Base-by-base conservation (phyloP, 2,113 vertebrate genomes). In the Xiphophorus hellerii region DNA sequence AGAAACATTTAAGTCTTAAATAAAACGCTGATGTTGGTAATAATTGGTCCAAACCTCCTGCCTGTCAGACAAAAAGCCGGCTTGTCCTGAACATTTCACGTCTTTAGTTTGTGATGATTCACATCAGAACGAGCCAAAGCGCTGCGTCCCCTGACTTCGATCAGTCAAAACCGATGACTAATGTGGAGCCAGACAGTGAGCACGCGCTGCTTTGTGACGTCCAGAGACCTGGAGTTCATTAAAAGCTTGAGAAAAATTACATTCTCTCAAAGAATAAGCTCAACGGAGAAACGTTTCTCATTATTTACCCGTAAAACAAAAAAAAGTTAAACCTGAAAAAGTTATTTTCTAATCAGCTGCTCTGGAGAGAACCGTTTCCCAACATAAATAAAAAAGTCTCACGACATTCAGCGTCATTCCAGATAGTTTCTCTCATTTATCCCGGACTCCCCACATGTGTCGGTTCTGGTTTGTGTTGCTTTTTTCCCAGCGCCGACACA, bases 71-170 rank as follows among this genome's bases (percentile, higher is more conserved):
- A 11, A 10, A 61, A 78, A 33, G 27, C 28, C n/a, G 62, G 70
- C 29, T 27, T 17, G 61, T 74, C 28, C 58, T 39, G 15, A 48
- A 35, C 74, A 25, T 25, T 37, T 27, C 10, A 37, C 10, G 17
- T 14, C 44, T 42, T 51, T 15, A 35, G 30, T 37, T 54, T 63
- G 65, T 8, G 69, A 29, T 82, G 79, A 80, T 27, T 79, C 65
- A 67, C 54, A 20, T 17, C 0, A 54, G 37, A 0, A 11, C 0
- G 0, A 33, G 11, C 65, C 12, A 42, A 20, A 20, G 11, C 28
- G 27, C 8, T 17, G 27, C 15, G 22, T 39, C 20, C 33, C 25
- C 4, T 5, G 13, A 39, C 37, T 66, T 29, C 27, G 37, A 62
- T 51, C 17, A 28, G 22, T 61, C 10, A 62, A 29, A 61, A 42